Evolutionary conservation across 2,797 vertebrate genomes (phyloP), one percentile per base, ranked within the genome.

Genomic region (Zonotrichia albicollis): DNA sequence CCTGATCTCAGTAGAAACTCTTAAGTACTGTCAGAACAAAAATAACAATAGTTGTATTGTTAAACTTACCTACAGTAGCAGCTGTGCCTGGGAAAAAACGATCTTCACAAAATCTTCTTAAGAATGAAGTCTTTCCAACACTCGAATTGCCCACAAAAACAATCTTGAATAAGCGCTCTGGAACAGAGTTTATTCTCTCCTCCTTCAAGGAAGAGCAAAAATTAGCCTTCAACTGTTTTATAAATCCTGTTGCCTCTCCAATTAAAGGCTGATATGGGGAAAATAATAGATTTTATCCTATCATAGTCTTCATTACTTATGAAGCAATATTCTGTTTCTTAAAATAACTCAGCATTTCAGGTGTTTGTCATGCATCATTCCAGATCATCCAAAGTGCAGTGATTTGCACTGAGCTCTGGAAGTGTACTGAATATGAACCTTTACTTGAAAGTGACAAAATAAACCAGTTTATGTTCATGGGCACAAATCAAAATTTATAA

Each of bases 61-160:
- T 92, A 72, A 64, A 96, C 98, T 97, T 88, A 99, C 99, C 99
- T 66, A 99, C 98, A 38, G 99, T 99, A 73, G 99, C 98, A 13
- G 98, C 98, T 32, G 98, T 98, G 84, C 98, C 98, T 0, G 98
- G 89, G 45, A 97, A 97, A 96, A 99, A 99, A 67, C 42, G 84
- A 89, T 98, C 97, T 3, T 99, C 98, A 68, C 99, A 99, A 96
- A 99, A 98, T 43, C 98, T 96, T 34, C 96, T 98, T 23, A 99
- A 98, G 58, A 99, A 98, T 12, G 98, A 99, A 0, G 99, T 99
- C 97, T 99, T 99, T 67, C 99, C 99, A 15, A 99, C 99, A 1
- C 98, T 98, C 0, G 99, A 99, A 96, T 99, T 99, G 29, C 99
- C 99, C 54, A 99, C 98, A 50, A 99, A 95, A 81, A 99, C 95